Evolutionary conservation across 2,888 invertebrate species (phyloP).

Genomic region (Sympetrum striolatum): DNA sequence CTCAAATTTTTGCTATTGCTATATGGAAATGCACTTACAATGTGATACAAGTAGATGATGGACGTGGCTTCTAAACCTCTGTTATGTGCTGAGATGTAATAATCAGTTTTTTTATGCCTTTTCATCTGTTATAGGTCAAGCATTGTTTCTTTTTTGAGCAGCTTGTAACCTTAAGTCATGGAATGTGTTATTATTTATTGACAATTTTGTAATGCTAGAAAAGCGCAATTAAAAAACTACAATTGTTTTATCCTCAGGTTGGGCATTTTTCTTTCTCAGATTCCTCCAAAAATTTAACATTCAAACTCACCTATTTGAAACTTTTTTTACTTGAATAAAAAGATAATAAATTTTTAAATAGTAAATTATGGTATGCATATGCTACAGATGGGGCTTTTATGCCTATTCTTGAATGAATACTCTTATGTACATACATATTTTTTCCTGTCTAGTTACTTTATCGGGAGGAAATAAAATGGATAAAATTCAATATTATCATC

Average conservation of each 20-base stretch:
- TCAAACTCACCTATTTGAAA: too few relatives aligned
- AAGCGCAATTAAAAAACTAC: neutral
- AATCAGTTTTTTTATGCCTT: neutral
- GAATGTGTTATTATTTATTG: constrained; percentile 24
- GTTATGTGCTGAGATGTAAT: neutral
- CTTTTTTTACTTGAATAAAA: too few relatives aligned
- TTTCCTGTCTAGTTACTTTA: too few relatives aligned
- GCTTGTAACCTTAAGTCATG: constrained; percentile 21
- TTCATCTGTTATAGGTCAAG: neutral
- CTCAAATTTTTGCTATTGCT: neutral
- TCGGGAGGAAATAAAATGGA: too few relatives aligned
- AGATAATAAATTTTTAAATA: neutral
- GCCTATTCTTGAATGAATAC: too few relatives aligned
- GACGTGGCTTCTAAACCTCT: neutral
- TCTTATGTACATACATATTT: too few relatives aligned
- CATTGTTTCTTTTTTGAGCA: neutral
- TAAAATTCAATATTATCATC: too few relatives aligned
- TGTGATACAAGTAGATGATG: constrained; percentile 1
- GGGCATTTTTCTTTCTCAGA: neutral
- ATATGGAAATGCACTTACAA: neutral
- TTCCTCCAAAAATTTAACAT: neutral
- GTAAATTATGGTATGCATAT: neutral
- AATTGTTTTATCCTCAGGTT: neutral
- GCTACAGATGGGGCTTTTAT: neutral
- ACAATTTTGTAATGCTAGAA: constrained; percentile 4